Evolutionary conservation across 2,113 vertebrate genomes (phyloP), one percentile per base, ranked within the genome.

Genomic region (Callaeas wilsoni): DNA sequence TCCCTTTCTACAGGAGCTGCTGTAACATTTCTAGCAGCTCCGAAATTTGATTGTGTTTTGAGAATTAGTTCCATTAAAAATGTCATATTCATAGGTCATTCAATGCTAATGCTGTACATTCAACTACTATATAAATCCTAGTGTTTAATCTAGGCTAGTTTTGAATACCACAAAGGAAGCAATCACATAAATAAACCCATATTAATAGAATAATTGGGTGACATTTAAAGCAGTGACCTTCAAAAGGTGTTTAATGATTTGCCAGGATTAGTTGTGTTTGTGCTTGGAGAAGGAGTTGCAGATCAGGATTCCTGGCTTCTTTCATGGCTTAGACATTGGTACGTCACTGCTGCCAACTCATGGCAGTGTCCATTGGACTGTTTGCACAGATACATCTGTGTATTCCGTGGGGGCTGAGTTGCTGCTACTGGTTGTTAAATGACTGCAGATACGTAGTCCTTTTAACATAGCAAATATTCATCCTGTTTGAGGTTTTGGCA

Each of bases 191-290:
- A 82, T 87, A 89, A 76, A 82, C 18, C 16, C 1, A 1, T 47
- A 57, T 76, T 89, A 84, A 71, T 60, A 49, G n/a, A 82, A 71
- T 89, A 84, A 60, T 53, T 68, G 14, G 3, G 15, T 94, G 73
- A 73, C 37, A 82, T 91, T 96, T 92, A 87, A 89, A 91, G 26
- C 32, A 39, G n/a, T 93, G 81, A 69, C 53, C 37, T 91, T 91
- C 65, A 62, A 68, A 92, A 78, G 27, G 5, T 78, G 18, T 69
- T 86, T 80, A 85, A 83, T 69, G 53, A 37, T 87, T 92, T 81
- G 19, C 44, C 42, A 55, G 53, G 22, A 56, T 68, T 87, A 56
- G 14, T 47, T 89, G n/a, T 87, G 27, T 56, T 89, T 91, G 64
- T 81, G 30, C 41, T 89, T 84, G 55, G 20, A 75, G 53, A 41